Percentiles rank a stretch among this genome's conserved stretches.
Evolutionary conservation across 2,797 vertebrate species (phyloP).

Genomic region (Coracias cyanogaster): DNA sequence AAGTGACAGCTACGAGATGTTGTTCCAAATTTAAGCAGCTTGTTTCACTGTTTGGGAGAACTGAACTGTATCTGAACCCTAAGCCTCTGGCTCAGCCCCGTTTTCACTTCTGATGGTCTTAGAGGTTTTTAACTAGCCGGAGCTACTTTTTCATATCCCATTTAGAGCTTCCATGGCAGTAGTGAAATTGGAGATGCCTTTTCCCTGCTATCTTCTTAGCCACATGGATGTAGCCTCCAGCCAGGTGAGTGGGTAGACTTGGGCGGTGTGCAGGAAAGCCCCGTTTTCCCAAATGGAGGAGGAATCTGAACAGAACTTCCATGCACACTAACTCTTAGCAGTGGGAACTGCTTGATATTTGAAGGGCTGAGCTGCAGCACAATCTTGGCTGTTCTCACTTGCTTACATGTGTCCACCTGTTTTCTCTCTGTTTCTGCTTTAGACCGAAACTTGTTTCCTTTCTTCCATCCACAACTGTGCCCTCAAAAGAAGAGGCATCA

Average conservation of each 20-base stretch:
- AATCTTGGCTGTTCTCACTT: not conserved
- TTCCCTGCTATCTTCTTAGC: not conserved
- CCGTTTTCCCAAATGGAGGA: not conserved
- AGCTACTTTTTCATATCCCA: not conserved
- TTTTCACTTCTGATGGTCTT: not conserved
- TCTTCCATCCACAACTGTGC: not conserved
- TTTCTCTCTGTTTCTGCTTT: not conserved
- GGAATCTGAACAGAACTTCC: not conserved
- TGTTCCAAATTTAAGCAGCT: not conserved
- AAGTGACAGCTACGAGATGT: not conserved
- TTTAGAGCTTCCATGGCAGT: not conserved
- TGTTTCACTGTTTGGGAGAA: not conserved
- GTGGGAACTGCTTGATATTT: not conserved
- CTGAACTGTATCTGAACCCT: not conserved
- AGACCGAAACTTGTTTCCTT: not conserved
- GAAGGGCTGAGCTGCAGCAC: not conserved
- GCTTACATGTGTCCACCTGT: not conserved
- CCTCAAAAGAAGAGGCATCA: not conserved
- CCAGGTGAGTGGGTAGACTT: not conserved
- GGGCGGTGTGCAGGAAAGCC: not conserved
- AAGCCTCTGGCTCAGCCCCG: not conserved
- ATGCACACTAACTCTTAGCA: not conserved
- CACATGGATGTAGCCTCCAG: not conserved
- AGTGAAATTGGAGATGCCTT: not conserved
- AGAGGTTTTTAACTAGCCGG: not conserved